Base-by-base conservation (phyloP, 2,888 invertebrate genomes). In the Dexiosoma caninum region DNA sequence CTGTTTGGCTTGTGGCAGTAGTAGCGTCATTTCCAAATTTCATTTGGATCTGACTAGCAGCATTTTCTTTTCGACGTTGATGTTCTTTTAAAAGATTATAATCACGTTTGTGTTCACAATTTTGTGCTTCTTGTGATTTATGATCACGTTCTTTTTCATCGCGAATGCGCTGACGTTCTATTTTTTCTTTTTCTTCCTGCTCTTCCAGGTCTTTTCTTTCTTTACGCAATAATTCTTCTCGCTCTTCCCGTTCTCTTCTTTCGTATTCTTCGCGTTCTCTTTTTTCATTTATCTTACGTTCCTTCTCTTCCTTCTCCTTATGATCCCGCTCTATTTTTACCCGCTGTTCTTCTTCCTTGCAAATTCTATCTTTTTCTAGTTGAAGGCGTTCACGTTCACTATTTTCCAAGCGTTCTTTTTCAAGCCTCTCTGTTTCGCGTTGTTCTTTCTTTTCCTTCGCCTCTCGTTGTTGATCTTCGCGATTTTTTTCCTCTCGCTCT, bases 151-250 rank as follows among this genome's bases (percentile, higher is more conserved):
- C 84, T 23, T 84, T 84, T 59, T 83, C 84, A 9, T 81, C 77
- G 2, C 57, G 72, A 14, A 44, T 12, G 23, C 70, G 62, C 51
- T 60, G 66, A 23, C 57, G 62, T 40, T 70, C 66, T 4, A 51
- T 2, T 70, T 55, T 69, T 16, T 74, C 78, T 12, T 78, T 71
- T 6, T 75, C 74, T 7, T 71, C 66, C 5, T 53, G 59, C 78
- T 76, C 78, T 37, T 86, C 85, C 12, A 85, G 85, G 14, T 86
- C 86, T 86, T 91, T 87, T 84, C 87, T 84, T 85, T 91, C 83
- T 86, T 90, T 84, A 32, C 69, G 79, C 42, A 85, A 84, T 9
- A 86, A 72, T 1, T 81, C 81, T 35, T 87, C 85, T 2, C 66
- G 79, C 51, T 84, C 83, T 35, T 86, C 83, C 8, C 81, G 80